Evolutionary conservation across 2,888 invertebrate genomes (phyloP).

Genomic region (Ligdia adustata): DNA sequence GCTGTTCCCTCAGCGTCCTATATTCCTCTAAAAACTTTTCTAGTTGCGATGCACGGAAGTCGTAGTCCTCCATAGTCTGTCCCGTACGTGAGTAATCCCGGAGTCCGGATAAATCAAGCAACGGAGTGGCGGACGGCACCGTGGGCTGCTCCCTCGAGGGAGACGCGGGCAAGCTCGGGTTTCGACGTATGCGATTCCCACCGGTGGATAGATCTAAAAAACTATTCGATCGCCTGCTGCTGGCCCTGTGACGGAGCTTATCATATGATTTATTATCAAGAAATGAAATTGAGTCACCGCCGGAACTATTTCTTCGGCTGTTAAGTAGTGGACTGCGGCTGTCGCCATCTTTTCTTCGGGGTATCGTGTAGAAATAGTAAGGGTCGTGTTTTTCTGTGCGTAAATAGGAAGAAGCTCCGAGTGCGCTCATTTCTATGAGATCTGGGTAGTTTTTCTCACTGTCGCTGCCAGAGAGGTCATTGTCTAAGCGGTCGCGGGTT

Average conservation of each 20-base stretch:
- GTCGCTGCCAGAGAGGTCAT: constrained; percentile 78
- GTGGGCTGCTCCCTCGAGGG: constrained; percentile 81
- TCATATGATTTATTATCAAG: constrained; percentile 65
- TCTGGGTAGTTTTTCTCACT: constrained; percentile 84
- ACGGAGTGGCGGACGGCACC: constrained; percentile 84
- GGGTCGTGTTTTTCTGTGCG: constrained; percentile 72
- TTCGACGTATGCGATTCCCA: constrained; percentile 66
- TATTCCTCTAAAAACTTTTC: constrained; percentile 92
- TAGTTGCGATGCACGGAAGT: constrained; percentile 91
- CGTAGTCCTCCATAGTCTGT: constrained; percentile 85
- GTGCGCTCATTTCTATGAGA: constrained; percentile 79
- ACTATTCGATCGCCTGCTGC: constrained; percentile 86
- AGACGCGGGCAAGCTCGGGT: constrained; percentile 87
- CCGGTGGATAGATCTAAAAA: constrained; percentile 87
- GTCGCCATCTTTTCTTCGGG: constrained; percentile 84
- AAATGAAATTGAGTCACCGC: constrained; percentile 85
- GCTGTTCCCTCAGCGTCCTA: constrained; percentile 89
- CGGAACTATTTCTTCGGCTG: constrained; percentile 89
- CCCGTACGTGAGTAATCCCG: constrained; percentile 75
- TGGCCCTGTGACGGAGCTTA: constrained; percentile 57
- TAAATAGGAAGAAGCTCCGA: constrained; percentile 68
- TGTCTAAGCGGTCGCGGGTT: constrained; percentile 71
- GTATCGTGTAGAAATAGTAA: constrained; percentile 87
- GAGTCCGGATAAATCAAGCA: constrained; percentile 84
- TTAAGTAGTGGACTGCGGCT: constrained; percentile 90